Evolutionary conservation across 2,797 vertebrate genomes (phyloP), one percentile per base, ranked within the genome.

Genomic region (Pseudochaenichthys georgianus): DNA sequence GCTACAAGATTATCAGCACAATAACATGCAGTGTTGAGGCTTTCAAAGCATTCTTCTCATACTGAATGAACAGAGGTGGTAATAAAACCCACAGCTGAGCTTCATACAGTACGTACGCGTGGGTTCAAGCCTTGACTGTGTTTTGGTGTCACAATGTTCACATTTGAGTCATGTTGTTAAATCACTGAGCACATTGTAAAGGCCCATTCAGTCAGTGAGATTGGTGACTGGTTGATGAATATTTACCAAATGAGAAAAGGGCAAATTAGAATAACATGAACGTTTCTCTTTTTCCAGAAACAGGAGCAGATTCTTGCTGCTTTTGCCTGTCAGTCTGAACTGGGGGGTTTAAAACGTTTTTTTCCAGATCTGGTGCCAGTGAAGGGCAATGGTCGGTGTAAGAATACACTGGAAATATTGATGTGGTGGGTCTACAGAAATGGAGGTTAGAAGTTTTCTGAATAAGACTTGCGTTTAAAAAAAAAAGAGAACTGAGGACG

Each of bases 1-100:
- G 82, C 82, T 69, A 82, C 88, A 89, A 92, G 90, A 93, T 91
- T 91, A 88, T 75, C 73, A 65, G 87, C 81, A 94, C 94, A 94
- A 93, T 91, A 89, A 70, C 53, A 83, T 3, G 43, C 83, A 90
- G 83, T 94, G 90, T 93, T 78, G 10, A 68, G 70, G 77, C 85
- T 87, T 88, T 88, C 87, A 94, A 92, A 91, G 91, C 83, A 77
- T 88, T 93, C 86, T 88, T 70, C 71, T 42, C 45, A 38, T 57
- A 43, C 82, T 87, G 87, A 90, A 88, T 92, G 91, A 88, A 88
- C 79, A 84, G 87, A 87, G 84, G 69, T 67, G 17, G 85, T 86
- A 89, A 71, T 61, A 77, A 88, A 90, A 84, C 82, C 84, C 80
- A 86, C 86, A 90, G 90, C 90, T 92, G 88, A 93, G 83, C 76